Base-by-base conservation (phyloP, 2,797 vertebrate genomes). In the Anniella stebbinsi region DNA sequence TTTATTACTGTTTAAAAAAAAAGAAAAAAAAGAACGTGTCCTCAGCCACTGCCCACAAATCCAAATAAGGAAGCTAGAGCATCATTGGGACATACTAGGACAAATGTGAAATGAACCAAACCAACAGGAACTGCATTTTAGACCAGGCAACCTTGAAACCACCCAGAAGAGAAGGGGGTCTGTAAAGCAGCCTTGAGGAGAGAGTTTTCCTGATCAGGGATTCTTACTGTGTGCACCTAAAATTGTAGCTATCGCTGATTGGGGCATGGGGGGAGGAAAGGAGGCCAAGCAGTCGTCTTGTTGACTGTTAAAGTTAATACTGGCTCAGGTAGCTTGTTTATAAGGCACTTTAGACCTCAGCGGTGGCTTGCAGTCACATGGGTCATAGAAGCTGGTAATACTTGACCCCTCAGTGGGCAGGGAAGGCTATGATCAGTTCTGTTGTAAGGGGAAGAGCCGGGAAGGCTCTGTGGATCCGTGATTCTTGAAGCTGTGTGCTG, bases 331-430 rank as follows among this genome's bases (percentile, higher is more conserved):
- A 89, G 38, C 51, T 80, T 17, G 1, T 15, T 66, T 88, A 88
- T 73, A 86, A 96, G 96, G 95, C 96, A 96, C 95, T 94, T 93
- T 0, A 76, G 10, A 7, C 54, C 45, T 30, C 23, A 72, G 70
- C 25, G 15, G 8, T n/a, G 30, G 0, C 51, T 4, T 0, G 3
- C 0, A n/a, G 57, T 0, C 15, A 11, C 17, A 63, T 17, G 11
- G 2, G 75, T 45, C 1, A 4, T 0, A 0, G 25, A 10, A 11
- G 60, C 36, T 28, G 57, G n/a, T 21, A 18, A 21, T 11, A 51
- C 41, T 36, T 25, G n/a, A n/a, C 30, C 15, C 2, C 23, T 33
- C 45, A 41, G 30, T 30, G 81, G 70, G 36, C 70, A 54, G 66
- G 21, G 11, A 10, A 38, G 25, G 0, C 51, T 9, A 45, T 10